A percentile compares a stretch with the other conserved stretches of the same genome.
Conservation (phyloP, 2,113 vertebrate genomes). For the Macaca nemestrina region DNA sequence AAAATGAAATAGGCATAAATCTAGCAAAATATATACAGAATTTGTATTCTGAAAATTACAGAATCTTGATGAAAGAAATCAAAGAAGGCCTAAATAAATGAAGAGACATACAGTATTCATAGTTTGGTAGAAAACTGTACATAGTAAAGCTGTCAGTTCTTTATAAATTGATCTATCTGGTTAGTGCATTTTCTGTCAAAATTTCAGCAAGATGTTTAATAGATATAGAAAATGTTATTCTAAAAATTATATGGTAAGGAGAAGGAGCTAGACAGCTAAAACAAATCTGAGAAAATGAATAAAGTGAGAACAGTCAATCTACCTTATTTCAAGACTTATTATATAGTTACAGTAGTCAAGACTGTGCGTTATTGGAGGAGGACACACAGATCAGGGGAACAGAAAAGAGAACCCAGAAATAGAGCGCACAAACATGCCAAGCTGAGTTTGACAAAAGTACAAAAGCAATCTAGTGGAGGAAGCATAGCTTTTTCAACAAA, state of each 20-base stretch:
- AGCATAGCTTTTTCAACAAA: background rate
- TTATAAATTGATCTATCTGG: background rate
- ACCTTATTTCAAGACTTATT: background rate
- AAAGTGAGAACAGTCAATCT: background rate
- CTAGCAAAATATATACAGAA: background rate
- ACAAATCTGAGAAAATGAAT: background rate
- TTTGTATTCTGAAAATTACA: conserved; percentile 24
- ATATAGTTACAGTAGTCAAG: background rate
- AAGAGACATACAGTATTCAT: background rate
- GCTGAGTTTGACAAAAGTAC: background rate
- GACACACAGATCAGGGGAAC: background rate
- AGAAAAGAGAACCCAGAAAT: background rate
- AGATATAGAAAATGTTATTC: conserved; percentile 2
- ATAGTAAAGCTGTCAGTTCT: background rate
- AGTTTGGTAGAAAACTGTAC: background rate
- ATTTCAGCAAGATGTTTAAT: background rate
- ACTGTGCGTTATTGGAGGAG: background rate
- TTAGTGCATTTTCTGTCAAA: conserved; percentile 37
- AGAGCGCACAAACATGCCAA: background rate
- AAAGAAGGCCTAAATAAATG: background rate
- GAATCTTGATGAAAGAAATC: conserved; percentile 21
- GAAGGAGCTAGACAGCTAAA: conserved; percentile 20
- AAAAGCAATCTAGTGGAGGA: background rate
- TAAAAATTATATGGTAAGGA: conserved; percentile 13
- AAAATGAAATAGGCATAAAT: conserved; percentile 33